These are phyloP conservation scores for Ceratina australensis DNA, from an alignment of 1,140 invertebrate genomes.

Conservation along the genomic window DNA sequence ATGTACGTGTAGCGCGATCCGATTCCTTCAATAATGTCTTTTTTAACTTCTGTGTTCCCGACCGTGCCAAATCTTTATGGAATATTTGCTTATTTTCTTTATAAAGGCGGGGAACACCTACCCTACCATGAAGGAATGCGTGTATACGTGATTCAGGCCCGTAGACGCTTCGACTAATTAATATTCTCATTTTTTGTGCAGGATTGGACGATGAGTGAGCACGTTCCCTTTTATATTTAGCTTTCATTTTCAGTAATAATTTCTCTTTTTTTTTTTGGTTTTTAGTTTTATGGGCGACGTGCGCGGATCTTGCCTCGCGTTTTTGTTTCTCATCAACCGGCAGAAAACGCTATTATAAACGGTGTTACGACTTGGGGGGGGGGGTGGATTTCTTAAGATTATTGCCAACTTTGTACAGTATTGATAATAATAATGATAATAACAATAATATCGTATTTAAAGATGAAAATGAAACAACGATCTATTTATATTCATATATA, in stretches of 20 bases:
- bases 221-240: conserved; percentile 56
- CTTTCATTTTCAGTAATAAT: not conserved
- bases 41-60: not conserved
- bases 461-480: conserved; percentile 56
- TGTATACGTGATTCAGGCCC: conserved; percentile 31
- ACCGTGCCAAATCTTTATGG: conserved; percentile 37
- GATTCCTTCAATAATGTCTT: not conserved
- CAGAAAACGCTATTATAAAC: conserved; percentile 47
- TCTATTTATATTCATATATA: not conserved
- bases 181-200: conserved; percentile 62
- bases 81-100: conserved; percentile 18
- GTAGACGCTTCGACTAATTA: conserved; percentile 41
- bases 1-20: conserved; percentile 26
- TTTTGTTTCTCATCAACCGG: conserved; percentile 23
- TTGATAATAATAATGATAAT: conserved; percentile 45
- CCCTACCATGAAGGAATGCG: conserved; percentile 21
- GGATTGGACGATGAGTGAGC: conserved; percentile 67
- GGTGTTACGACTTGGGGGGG: conserved; percentile 57
- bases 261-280: not conserved
- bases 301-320: not conserved
- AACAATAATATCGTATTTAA: conserved; percentile 42
- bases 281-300: not conserved
- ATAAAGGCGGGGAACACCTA: not conserved
- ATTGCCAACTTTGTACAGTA: conserved; percentile 78
- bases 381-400: conserved; percentile 69